Conservation (phyloP, 2,113 vertebrate species). For the Azemiops feae region DNA sequence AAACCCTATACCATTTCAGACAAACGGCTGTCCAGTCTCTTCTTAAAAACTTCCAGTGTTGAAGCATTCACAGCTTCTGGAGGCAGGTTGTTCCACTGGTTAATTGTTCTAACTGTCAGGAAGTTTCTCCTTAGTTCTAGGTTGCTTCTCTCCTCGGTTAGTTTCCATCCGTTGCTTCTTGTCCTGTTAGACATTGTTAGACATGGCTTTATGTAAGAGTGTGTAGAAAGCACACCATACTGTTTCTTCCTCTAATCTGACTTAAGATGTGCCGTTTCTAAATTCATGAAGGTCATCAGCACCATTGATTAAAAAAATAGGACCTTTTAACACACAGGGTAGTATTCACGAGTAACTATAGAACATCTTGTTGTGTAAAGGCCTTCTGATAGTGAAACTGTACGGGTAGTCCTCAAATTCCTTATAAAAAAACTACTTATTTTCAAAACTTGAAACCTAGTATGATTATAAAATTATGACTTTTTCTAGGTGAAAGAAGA, state of each 20-base stretch:
- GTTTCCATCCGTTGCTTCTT: too few species aligned
- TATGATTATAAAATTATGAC: not conserved
- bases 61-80: too few species aligned
- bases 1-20: too few species aligned
- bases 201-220: not conserved
- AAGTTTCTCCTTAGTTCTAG: too few species aligned
- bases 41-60: too few species aligned
- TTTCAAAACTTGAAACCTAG: not conserved
- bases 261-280: not conserved
- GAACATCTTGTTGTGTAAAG: not conserved
- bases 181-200: too few species aligned
- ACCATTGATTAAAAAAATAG: too few species aligned
- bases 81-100: too few species aligned
- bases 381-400: not conserved
- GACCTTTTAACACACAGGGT: not conserved
- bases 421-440: not conserved
- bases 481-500: conserved; percentile 90
- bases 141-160: too few species aligned
- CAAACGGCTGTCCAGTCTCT: too few species aligned
- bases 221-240: not conserved
- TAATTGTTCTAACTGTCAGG: too few species aligned
- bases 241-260: not conserved
- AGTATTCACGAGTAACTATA: not conserved
- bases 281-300: not conserved
- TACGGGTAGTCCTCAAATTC: not conserved